A percentile compares a stretch with the other conserved stretches of the same genome.
phyloP scores from a whole-genome alignment of 2,113 vertebrate genomes.

The Pelusios castaneus region DNA sequence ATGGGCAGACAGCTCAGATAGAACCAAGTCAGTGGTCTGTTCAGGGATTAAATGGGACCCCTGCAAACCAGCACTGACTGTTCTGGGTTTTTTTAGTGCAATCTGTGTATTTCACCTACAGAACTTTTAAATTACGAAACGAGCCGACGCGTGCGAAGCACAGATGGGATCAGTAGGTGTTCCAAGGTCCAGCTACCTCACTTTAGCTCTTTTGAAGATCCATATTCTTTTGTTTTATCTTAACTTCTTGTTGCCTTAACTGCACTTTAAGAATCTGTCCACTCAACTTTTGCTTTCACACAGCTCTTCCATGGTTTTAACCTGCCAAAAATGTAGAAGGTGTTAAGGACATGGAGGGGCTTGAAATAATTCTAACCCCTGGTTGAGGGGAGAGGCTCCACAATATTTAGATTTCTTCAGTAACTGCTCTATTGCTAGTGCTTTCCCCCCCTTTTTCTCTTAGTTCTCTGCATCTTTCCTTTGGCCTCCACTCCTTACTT shows the following conservation, averaged over 20 bases:
- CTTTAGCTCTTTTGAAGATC: background rate
- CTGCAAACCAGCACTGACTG: background rate
- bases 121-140: background rate
- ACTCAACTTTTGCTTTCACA: no score
- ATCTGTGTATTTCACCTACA: background rate
- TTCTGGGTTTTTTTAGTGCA: background rate
- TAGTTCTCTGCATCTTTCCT: background rate
- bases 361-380: background rate
- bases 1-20: background rate
- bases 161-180: background rate
- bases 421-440: accelerated
- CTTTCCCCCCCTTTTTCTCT: background rate
- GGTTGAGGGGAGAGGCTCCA: accelerated
- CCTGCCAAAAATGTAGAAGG: background rate
- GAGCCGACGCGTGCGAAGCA: accelerated
- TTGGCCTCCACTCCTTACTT: background rate
- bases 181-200: background rate
- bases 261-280: background rate
- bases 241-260: background rate
- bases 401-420: background rate
- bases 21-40: background rate
- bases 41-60: background rate
- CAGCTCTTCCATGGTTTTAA: accelerated
- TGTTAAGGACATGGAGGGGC: background rate
- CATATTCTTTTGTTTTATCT: background rate